Evolutionary conservation across 1,140 invertebrate genomes (phyloP), one percentile per base, ranked within the genome.

Genomic region (Cyrtorhinus lividipennis): DNA sequence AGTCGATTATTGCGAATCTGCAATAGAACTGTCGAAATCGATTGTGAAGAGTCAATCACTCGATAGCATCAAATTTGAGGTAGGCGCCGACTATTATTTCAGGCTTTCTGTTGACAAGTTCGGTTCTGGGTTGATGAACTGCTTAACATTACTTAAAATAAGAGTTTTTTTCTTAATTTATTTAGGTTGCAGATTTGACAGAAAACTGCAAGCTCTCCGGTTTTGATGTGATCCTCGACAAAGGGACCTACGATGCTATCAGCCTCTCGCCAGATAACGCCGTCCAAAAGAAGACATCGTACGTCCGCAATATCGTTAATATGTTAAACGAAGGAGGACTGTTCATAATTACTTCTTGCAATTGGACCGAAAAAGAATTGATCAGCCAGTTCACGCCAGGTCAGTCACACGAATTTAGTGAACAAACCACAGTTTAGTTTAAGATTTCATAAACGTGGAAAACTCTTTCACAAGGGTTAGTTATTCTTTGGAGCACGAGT

Each of bases 241-340:
- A 96, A 76, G 92, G 94, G 0, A 96, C 93, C 0, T 96, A 92
- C 72, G 92, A 95, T 77, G 91, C 93, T 0, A 84, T 96, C 46
- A 87, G 88, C 71, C 74, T 96, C 2, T 82, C 81, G 71, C 85
- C 87, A 0, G 80, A 85, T 0, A 76, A 86, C 70, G 73, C 84
- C 0, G 76, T 78, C 56, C 70, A 75, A 26, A 83, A 84, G 65
- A 75, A 87, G 61, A 48, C 73, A 30, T 80, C 74, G 22, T 96
- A 95, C 69, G 79, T 87, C 0, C 66, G 79, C 15, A 87, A 84
- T 69, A 75, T 92, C 0, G 61, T 71, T 1, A 72, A 77, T 8
- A 74, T 88, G 61, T 70, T 91, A 23, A 67, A 70, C n/a, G 68
- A 76, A 0, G 69, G 79, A 62, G 86, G 86, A 25, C 71, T 85